Conservation (phyloP, 2,113 vertebrate genomes). For the Okapia johnstoni region DNA sequence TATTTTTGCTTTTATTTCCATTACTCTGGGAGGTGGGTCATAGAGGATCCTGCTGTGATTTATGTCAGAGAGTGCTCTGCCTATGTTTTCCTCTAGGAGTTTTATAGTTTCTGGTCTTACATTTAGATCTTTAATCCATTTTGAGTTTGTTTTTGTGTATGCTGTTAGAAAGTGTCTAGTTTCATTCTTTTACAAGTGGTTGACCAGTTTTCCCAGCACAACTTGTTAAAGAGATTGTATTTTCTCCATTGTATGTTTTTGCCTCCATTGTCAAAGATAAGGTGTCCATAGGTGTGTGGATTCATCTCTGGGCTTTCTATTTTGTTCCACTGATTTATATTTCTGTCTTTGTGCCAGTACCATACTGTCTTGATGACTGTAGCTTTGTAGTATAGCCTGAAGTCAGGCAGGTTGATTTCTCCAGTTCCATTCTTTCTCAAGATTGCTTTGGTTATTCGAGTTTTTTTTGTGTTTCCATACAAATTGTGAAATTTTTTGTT, state of each 20-base stretch:
- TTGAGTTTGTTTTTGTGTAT: neutral
- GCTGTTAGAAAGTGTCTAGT: neutral
- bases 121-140: neutral
- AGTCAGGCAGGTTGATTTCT: neutral
- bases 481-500: neutral
- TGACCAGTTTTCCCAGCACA: neutral
- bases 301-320: neutral
- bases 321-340: neutral
- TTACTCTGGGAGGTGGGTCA: neutral
- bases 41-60: neutral
- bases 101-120: neutral
- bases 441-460: neutral
- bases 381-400: neutral
- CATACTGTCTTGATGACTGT: neutral
- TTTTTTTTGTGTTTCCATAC: neutral
- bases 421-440: neutral
- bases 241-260: neutral
- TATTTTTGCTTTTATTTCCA: neutral
- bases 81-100: neutral
- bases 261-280: neutral
- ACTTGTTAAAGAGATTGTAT: neutral
- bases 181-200: neutral
- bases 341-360: neutral
- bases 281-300: neutral
- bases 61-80: neutral